Base-by-base conservation (phyloP, 2,888 invertebrate species). In the Eubasilissa splendida region DNA sequence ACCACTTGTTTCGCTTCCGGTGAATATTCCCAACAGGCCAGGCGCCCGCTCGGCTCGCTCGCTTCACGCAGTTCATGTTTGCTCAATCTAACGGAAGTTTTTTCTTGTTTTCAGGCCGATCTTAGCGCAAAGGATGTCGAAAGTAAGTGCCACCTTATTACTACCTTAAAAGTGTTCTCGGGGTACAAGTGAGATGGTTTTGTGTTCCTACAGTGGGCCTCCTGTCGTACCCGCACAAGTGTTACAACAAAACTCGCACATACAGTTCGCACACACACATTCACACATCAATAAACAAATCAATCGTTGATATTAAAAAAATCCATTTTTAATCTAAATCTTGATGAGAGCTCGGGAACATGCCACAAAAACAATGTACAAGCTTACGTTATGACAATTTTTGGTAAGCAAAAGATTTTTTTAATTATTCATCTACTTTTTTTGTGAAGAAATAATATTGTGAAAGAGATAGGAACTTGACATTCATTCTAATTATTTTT, bases 51-150 rank as follows among this genome's bases (percentile, higher is more conserved):
- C 75, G 76, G 75, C 82, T 85, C 86, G 86, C 86, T 86, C 85
- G 85, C 86, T 86, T 86, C 22, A 22, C n/a, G 63, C 10, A 63
- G 50, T 31, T 8, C 63, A 60, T 33, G 14, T 65, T 58, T 54
- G 50, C 66, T 56, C 65, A 71, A 52, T 88, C 84, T 90, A 90
- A 89, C 87, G 86, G 87, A 88, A 87, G 78, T 76, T 88, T 80
- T 90, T 90, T 90, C 87, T 86, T 90, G 87, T 90, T 93, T 93
- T 87, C 93, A 96, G 96, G 95, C 95, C 91, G 95, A 96, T 92
- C 93, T 96, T 89, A 94, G 94, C 91, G 94, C 94, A 91, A 95
- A 94, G 92, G 96, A 96, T 90, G 89, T 96, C 90, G 96, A 96
- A 93, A 95, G 96, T 96, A 92, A 96, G 96, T 96, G 91, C 10